Conservation (phyloP, 2,113 vertebrate species). For the Bostrychus sinensis region DNA sequence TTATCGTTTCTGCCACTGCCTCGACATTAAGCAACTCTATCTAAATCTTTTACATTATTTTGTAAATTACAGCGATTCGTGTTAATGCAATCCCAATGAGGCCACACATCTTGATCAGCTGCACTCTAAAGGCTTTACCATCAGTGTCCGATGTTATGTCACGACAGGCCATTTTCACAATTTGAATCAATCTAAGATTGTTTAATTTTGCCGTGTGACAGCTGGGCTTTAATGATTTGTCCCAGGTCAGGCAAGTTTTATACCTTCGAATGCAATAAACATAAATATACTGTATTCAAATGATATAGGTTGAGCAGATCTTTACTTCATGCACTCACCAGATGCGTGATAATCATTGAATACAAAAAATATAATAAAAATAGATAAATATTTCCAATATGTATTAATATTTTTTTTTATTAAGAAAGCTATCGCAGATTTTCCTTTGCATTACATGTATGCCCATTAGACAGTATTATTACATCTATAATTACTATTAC, state of each 20-base stretch:
- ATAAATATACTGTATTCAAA: too few relatives aligned
- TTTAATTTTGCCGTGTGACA: background rate
- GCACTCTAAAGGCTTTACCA: conserved; percentile 1
- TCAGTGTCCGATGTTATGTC: conserved; percentile 21
- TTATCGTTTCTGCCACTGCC: background rate
- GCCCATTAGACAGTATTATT: too few relatives aligned
- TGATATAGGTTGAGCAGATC: too few relatives aligned
- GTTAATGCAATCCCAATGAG: background rate
- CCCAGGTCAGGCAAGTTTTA: background rate
- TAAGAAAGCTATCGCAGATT: too few relatives aligned
- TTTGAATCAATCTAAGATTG: background rate
- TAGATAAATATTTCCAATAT: too few relatives aligned
- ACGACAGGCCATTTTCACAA: conserved; percentile 28
- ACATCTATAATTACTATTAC: too few relatives aligned
- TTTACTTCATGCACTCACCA: too few relatives aligned
- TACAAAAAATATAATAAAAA: too few relatives aligned
- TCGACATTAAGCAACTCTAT: background rate
- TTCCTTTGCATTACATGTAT: too few relatives aligned
- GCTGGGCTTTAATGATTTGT: background rate
- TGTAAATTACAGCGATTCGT: background rate
- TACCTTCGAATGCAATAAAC: background rate
- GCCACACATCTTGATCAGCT: conserved; percentile 5
- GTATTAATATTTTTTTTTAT: too few relatives aligned
- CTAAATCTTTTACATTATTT: background rate
- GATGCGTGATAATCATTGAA: too few relatives aligned